Evolutionary conservation across 2,888 invertebrate genomes (phyloP).

Genomic region (Metopia argyrocephala): DNA sequence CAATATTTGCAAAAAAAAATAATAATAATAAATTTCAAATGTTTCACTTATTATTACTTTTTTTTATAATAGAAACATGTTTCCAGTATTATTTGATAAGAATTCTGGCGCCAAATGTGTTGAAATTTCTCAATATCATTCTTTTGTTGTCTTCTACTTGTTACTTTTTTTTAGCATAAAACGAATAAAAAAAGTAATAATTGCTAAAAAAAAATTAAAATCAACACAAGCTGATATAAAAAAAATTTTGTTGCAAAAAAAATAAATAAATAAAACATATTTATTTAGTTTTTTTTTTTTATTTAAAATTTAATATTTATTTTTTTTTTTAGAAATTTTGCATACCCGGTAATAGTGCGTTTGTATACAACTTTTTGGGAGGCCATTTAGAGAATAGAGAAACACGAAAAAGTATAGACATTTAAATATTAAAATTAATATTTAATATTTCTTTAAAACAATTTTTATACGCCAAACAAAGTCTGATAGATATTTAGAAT

Average conservation of each 20-base stretch:
- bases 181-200: background rate
- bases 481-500: no score
- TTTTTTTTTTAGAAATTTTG: slow-evolving; percentile 34
- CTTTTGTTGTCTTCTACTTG: background rate
- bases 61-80: slow-evolving; percentile 64
- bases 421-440: no score
- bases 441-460: no score
- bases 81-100: slow-evolving; percentile 63
- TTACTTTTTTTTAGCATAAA: slow-evolving; percentile 24
- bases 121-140: slow-evolving; percentile 55
- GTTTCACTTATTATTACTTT: slow-evolving; percentile 45
- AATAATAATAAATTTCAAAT: background rate
- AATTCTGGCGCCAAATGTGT: slow-evolving; percentile 63
- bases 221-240: background rate
- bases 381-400: background rate
- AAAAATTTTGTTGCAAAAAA: slow-evolving; percentile 26
- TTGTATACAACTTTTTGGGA: slow-evolving; percentile 30
- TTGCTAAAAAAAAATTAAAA: background rate
- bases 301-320: slow-evolving; percentile 29
- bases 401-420: no score
- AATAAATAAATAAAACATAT: background rate
- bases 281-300: background rate
- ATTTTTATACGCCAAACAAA: no score
- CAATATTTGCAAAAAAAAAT: slow-evolving; percentile 2
- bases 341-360: slow-evolving; percentile 12